phyloP scores from a whole-genome alignment of 2,797 vertebrate genomes.

The Acanthurus lineatus region DNA sequence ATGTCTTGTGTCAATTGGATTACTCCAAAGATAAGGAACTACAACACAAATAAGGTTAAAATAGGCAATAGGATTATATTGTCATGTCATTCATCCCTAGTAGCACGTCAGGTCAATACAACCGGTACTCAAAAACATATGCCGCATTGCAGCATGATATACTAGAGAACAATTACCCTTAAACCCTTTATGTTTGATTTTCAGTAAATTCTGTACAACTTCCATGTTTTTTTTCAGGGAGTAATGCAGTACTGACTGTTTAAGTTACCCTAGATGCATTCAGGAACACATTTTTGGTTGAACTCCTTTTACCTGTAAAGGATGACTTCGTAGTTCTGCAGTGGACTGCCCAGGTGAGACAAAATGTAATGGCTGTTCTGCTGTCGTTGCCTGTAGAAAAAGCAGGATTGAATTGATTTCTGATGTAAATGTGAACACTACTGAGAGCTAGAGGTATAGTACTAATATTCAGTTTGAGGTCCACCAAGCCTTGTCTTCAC shows the following conservation, averaged over 20 bases:
- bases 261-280: neutral
- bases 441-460: conserved; percentile 41
- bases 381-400: conserved; percentile 47
- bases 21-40: too few relatives aligned
- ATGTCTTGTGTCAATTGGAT: too few relatives aligned
- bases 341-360: conserved; percentile 1
- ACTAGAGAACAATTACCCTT: too few relatives aligned
- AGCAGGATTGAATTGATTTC: conserved; percentile 47
- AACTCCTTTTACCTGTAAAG: conserved; percentile 23
- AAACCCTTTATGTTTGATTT: too few relatives aligned
- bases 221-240: neutral
- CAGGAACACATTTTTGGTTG: neutral
- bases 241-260: neutral
- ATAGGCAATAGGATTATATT: too few relatives aligned
- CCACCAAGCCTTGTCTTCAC: conserved; percentile 19
- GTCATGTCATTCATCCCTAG: too few relatives aligned
- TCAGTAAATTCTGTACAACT: neutral
- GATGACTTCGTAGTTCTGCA: conserved; percentile 5
- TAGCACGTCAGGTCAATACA: too few relatives aligned
- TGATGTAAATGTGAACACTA: conserved; percentile 65
- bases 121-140: too few relatives aligned
- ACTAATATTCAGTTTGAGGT: conserved; percentile 68
- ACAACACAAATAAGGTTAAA: too few relatives aligned
- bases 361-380: neutral
- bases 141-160: too few relatives aligned